Base-by-base conservation (phyloP, 2,888 invertebrate genomes). In the Temnothorax ravouxi region DNA sequence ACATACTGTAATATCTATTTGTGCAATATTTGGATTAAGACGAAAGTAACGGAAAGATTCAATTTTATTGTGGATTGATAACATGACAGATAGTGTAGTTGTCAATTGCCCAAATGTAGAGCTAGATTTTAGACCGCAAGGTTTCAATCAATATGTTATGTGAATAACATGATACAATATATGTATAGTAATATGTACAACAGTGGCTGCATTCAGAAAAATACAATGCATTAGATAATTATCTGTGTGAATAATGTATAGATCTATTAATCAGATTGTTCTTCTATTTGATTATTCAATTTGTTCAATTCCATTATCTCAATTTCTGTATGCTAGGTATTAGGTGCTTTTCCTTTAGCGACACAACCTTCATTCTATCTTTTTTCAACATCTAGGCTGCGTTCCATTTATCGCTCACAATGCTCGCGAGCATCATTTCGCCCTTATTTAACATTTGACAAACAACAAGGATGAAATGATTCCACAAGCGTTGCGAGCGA, bases 51-150 rank as follows among this genome's bases (percentile, higher is more conserved):
- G 6, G 3, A n/a, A 56, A 41, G 6, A 56, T 75, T 50, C 50
- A 80, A 34, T 76, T 72, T 72, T 59, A 50, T 54, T 21, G 1
- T 54, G 21, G 1, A 71, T 54, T 54, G 29, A 29, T 29, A 54
- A 54, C 9, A 54, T 21, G 11, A 1, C 11, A 3, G 4, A 54
- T 21, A 52, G 9, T 47, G 15, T 21, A 52, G 54, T 54, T 54
- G 21, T 9, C 21, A 54, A 62, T 11, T 62, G 11, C 9, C 38
- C 9, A 18, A n/a, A 62, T 62, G 11, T 38, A 29, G 3, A 59
- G 6, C 18, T 59, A n/a, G 13, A 62, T 5, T 62, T 62, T 11
- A 38, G 38, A 62, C 4, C 13, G n/a, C 11, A 13, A 44, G 1
- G 1, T 59, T 15, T 6, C n/a, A 72, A 21, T 5, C 11, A 18